phyloP scores from a whole-genome alignment of 1,140 invertebrate genomes.

The Drosophila pandora region DNA sequence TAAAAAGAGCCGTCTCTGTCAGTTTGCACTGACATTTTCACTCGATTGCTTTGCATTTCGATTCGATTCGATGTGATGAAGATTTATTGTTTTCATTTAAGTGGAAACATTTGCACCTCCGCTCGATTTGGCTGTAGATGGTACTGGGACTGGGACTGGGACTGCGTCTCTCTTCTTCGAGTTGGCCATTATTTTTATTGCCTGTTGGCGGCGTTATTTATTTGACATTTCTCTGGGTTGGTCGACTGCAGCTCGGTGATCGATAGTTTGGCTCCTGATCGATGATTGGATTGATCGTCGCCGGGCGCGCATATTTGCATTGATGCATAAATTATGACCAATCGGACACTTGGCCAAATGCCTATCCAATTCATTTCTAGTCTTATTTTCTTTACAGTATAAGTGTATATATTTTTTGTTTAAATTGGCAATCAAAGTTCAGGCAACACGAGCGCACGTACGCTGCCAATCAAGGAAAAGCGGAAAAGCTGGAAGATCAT shows the following conservation, averaged over 20 bases:
- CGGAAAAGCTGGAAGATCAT: constrained; percentile 19
- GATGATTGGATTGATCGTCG: constrained; percentile 45
- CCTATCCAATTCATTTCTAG: constrained; percentile 16
- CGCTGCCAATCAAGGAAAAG: constrained; percentile 62
- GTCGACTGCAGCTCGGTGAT: constrained; percentile 44
- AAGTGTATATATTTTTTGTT: neutral
- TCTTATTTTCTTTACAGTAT: constrained; percentile 1
- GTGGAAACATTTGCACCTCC: constrained; percentile 74
- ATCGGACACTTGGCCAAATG: constrained; percentile 59
- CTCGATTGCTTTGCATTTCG: constrained; percentile 50
- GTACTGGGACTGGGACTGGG: neutral
- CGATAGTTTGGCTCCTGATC: constrained; percentile 54
- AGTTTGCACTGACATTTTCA: constrained; percentile 38
- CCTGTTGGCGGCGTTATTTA: constrained; percentile 68
- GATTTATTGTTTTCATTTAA: constrained; percentile 80
- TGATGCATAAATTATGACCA: constrained; percentile 69
- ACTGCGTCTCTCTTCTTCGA: neutral
- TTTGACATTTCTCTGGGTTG: constrained; percentile 75
- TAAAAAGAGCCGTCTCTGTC: neutral
- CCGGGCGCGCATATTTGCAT: constrained; percentile 57
- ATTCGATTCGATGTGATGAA: constrained; percentile 58
- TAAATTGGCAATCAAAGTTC: constrained; percentile 42
- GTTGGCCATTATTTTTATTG: constrained; percentile 56
- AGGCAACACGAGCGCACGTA: constrained; percentile 52
- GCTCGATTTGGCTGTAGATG: constrained; percentile 31